Evolutionary conservation across 2,797 vertebrate genomes (phyloP), one percentile per base, ranked within the genome.

Genomic region (Dermochelys coriacea): DNA sequence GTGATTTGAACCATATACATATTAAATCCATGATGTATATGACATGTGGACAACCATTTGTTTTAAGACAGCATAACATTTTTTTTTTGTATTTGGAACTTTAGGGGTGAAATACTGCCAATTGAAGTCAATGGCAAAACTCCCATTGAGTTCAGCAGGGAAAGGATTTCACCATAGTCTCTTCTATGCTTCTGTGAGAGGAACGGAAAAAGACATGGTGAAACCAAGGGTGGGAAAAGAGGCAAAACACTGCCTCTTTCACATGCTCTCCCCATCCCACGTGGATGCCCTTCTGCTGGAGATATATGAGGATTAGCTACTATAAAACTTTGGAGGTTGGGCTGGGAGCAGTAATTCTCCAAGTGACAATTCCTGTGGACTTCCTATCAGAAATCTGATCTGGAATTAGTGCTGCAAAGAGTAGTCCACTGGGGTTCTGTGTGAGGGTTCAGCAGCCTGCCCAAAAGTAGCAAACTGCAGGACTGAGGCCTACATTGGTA

Each of bases 41-140:
- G 19, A 31, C 19, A 37, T 19, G 89, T 87, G 8, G 68, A 41
- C 29, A 71, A 71, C 85, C 54, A 92, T 54, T 90, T 82, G 7
- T 81, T 93, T 84, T 37, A 81, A 61, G 45, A 37, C 7, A 50
- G 12, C 82, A 47, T 59, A 27, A 59, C 27, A 14, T 29, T 59
- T 52, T 55, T 57, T 27, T 54, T 54, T 61, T 55, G n/a, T 31
- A 71, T 82, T 71, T 82, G 83, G 34, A 90, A 84, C 6, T 87
- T 21, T 2, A 50, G 21, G 87, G 21, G 87, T 75, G 0, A 87
- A 91, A 84, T 55, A 16, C 85, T 86, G n/a, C 78, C 8, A 84
- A 89, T 16, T 54, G 19, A 19, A 85, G n/a, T 15, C n/a, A 84
- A 41, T 59, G 31, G 41, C 61, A 91, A 89, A 96, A 94, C 1